A percentile compares a stretch with the other conserved stretches of the same genome.
phyloP scores from a whole-genome alignment of 2,113 vertebrate genomes.

The Crotophaga sulcirostris region DNA sequence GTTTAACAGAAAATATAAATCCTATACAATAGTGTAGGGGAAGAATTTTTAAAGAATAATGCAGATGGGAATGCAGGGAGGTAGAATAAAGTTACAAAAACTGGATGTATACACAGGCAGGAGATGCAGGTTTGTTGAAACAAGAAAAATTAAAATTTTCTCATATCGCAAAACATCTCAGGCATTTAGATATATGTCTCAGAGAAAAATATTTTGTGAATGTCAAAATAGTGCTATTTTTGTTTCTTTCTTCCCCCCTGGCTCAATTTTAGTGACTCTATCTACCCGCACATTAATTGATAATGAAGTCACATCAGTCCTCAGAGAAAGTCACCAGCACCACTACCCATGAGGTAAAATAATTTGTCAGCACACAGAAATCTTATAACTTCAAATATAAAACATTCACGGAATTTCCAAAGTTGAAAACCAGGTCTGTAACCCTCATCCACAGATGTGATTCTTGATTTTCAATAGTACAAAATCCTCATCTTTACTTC shows the following conservation, averaged over 20 bases:
- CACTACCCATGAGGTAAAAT: neutral
- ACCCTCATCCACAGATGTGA: neutral
- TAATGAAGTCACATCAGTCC: neutral
- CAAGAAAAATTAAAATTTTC: neutral
- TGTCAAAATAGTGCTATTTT: neutral
- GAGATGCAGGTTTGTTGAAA: conserved; percentile 39
- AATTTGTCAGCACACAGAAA: neutral
- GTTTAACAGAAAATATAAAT: conserved; percentile 58
- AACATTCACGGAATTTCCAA: neutral
- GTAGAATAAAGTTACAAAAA: conserved; percentile 38
- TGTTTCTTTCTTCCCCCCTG: neutral
- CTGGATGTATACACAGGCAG: neutral
- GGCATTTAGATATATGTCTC: neutral
- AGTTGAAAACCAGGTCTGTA: neutral
- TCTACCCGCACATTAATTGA: neutral
- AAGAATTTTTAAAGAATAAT: conserved; percentile 62
- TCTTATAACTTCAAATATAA: neutral
- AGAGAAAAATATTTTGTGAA: neutral
- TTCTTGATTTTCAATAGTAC: neutral
- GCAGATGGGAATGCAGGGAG: conserved; percentile 56
- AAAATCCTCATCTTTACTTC: neutral
- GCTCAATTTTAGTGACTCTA: neutral
- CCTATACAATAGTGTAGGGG: conserved; percentile 54
- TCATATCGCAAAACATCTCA: neutral
- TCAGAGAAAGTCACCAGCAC: neutral